Base-by-base conservation (phyloP, 2,888 invertebrate genomes). In the Stenoptilia bipunctidactyla region DNA sequence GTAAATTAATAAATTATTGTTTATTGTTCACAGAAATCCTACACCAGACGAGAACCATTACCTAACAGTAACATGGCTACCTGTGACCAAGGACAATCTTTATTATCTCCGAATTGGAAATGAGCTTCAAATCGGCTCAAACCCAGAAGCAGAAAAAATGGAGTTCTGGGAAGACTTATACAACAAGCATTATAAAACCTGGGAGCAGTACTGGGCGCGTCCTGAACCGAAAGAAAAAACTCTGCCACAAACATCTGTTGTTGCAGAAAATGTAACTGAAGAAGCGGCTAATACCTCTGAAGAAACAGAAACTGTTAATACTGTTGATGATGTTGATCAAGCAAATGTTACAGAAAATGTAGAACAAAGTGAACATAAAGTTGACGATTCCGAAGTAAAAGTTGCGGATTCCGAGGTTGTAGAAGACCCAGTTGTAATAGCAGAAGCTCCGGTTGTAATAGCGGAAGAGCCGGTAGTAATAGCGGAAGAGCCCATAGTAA, bases 1-100 rank as follows among this genome's bases (percentile, higher is more conserved):
- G n/a, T n/a, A 13, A 15, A 20, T 65, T 63, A 2, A 20, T 8
- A 20, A 20, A 20, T 20, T 20, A 20, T 20, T 30, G 2, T n/a
- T 30, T 10, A 8, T 30, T 3, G 9, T 30, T n/a, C 30, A 30
- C 68, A 80, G 79, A 3, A 83, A 83, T 51, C 83, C 83, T 1
- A 83, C 83, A 0, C 80, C 82, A 0, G 80, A 80, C 1, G 68
- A 75, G 15, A 79, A 71, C 55, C 66, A 74, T 45, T 70, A 66
- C 53, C 47, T 83, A 2, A 68, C 68, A 0, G 66, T 79, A 0
- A 70, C 68, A 10, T 83, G 83, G 83, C 52, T 59, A 8, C 80
- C 83, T 1, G 73, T 73, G 5, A 69, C 68, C 10, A 71, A 69
- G 44, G 77, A 82, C 48, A 71, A 66, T 37, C 42, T 66, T 0